phyloP scores from a whole-genome alignment of 1,140 invertebrate genomes.

The Bombus sibiricus region DNA sequence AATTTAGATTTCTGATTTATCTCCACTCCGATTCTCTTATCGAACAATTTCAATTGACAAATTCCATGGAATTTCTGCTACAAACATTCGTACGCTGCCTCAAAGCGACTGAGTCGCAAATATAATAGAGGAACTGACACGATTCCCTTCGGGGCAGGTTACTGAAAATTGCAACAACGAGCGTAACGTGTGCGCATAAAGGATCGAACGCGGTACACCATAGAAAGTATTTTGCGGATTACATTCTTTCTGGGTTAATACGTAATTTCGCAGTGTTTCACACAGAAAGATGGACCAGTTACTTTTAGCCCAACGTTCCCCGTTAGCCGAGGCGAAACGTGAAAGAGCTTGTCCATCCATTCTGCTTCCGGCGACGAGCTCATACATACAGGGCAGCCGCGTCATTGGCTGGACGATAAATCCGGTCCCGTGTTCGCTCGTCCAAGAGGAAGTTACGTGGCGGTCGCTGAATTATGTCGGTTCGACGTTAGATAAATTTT shows the following conservation, averaged over 20 bases:
- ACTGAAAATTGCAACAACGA: constrained; percentile 52
- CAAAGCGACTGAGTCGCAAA: neutral
- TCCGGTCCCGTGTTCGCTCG: constrained; percentile 34
- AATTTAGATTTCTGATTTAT: neutral
- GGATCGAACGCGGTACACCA: too few species aligned
- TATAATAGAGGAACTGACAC: neutral
- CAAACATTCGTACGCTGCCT: neutral
- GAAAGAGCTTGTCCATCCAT: constrained; percentile 61
- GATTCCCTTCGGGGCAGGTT: neutral
- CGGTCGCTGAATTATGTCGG: constrained; percentile 27
- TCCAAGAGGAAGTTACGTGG: constrained; percentile 29
- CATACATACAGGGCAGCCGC: constrained; percentile 18
- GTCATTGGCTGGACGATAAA: constrained; percentile 48
- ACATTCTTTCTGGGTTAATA: constrained; percentile 57
- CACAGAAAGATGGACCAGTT: constrained; percentile 34
- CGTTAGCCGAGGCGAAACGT: constrained; percentile 32
- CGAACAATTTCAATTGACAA: neutral
- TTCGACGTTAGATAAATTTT: constrained; percentile 20
- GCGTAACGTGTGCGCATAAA: neutral
- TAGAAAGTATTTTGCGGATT: constrained; percentile 49
- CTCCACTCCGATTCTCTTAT: neutral
- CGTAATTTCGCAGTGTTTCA: constrained; percentile 56
- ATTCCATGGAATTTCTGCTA: neutral
- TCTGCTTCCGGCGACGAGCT: constrained; percentile 53
- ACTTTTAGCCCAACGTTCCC: constrained; percentile 13